phyloP scores from a whole-genome alignment of 2,888 invertebrate genomes.

The Lepidochitona cinerea region DNA sequence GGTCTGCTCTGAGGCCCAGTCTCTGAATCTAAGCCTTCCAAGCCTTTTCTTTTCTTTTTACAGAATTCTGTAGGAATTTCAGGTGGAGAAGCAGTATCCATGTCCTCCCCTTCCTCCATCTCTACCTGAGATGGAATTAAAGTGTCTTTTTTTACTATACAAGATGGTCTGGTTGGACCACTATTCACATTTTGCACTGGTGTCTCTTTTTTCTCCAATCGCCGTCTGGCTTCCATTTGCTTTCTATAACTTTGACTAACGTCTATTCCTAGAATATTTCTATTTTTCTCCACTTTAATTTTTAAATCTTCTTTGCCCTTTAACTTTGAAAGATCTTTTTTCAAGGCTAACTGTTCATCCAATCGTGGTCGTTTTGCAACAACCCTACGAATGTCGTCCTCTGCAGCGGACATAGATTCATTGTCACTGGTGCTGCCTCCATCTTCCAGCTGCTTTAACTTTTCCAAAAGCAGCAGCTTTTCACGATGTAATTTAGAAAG shows the following conservation, averaged over 20 bases:
- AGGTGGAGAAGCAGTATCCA: constrained; percentile 44
- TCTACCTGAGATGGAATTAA: background rate
- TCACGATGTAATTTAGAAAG: constrained; percentile 62
- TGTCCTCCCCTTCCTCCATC: constrained; percentile 33
- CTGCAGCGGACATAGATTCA: constrained; percentile 24
- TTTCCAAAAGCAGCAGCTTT: constrained; percentile 63
- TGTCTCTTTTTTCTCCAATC: constrained; percentile 28
- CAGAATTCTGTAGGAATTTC: constrained; percentile 51
- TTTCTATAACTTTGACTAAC: constrained; percentile 55
- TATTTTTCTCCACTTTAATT: background rate
- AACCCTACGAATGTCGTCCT: constrained; percentile 36
- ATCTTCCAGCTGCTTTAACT: constrained; percentile 65
- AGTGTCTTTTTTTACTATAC: constrained; percentile 4
- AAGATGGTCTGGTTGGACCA: background rate
- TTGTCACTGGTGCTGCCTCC: constrained; percentile 54
- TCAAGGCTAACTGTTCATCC: constrained; percentile 27
- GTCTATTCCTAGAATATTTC: constrained; percentile 23
- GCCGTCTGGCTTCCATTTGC: constrained; percentile 59
- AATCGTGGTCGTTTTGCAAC: constrained; percentile 44
- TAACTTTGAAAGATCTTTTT: background rate
- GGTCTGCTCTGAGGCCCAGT: constrained; percentile 38
- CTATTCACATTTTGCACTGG: background rate
- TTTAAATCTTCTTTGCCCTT: constrained; percentile 6
- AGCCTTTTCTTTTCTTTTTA: constrained; percentile 51
- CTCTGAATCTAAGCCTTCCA: constrained; percentile 34